Percentiles rank a stretch among this genome's conserved stretches.
These are phyloP conservation scores for Drosophila yooni DNA, from an alignment of 2,888 invertebrate species.

Conservation along the genomic window DNA sequence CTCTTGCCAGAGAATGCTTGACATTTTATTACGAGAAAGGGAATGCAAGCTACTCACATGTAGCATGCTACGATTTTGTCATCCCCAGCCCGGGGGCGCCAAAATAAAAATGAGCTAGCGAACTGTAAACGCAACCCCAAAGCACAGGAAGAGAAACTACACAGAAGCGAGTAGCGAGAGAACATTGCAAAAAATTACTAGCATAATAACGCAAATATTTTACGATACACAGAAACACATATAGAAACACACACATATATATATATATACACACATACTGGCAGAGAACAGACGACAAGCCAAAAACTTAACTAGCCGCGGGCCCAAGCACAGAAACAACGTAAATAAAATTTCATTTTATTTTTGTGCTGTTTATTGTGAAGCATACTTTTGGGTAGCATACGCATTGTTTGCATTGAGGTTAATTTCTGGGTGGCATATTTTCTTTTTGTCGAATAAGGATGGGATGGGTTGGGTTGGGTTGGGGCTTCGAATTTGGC, in stretches of 20 bases:
- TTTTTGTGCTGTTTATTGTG: conserved; percentile 42
- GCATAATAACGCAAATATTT: conserved; percentile 81
- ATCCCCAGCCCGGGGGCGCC: conserved; percentile 58
- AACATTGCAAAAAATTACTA: conserved; percentile 71
- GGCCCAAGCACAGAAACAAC: conserved; percentile 70
- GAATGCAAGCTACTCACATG: conserved; percentile 55
- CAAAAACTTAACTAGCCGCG: conserved; percentile 78
- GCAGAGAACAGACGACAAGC: conserved; percentile 59
- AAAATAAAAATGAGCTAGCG: conserved; percentile 77
- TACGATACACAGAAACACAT: conserved; percentile 60
- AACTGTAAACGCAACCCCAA: conserved; percentile 50
- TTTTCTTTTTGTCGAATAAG: conserved; percentile 3
- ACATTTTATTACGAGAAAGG: conserved; percentile 68
- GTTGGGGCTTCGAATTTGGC: conserved; percentile 28
- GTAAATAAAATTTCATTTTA: conserved; percentile 74
- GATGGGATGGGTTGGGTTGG: too few species aligned
- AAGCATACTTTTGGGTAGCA: conserved; percentile 54
- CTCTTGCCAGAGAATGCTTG: conserved; percentile 50
- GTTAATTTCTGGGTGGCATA: conserved; percentile 60
- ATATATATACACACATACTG: conserved; percentile 16
- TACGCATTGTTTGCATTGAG: conserved; percentile 78
- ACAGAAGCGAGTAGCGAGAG: conserved; percentile 10
- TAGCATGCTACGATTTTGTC: conserved; percentile 62
- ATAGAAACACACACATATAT: conserved; percentile 17
- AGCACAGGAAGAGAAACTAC: conserved; percentile 18